These are phyloP conservation scores for Drosophila buzzatii DNA, from an alignment of 2,888 invertebrate species.

Conservation along the genomic window DNA sequence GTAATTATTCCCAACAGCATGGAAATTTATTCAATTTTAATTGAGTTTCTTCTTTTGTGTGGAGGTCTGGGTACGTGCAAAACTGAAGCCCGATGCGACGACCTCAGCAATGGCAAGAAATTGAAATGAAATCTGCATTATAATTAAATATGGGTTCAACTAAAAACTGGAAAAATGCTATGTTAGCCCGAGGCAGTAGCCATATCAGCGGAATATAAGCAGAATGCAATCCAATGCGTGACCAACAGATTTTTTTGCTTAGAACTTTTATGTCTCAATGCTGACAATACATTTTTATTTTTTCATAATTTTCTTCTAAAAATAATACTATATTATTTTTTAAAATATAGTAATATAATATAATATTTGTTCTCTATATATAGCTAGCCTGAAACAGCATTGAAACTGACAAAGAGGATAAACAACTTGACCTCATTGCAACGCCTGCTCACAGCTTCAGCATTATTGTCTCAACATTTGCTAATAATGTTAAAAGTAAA, in stretches of 20 bases:
- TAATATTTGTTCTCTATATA: no score
- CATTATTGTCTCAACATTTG: not conserved
- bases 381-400: not conserved
- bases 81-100: slow-evolving; percentile 28
- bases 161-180: slow-evolving; percentile 25
- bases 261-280: no score
- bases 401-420: not conserved
- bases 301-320: no score
- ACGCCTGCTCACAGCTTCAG: not conserved
- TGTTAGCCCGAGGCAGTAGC: slow-evolving; percentile 6
- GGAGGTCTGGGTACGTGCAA: slow-evolving; percentile 37
- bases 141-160: slow-evolving; percentile 59
- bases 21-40: slow-evolving; percentile 80
- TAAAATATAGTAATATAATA: no score
- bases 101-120: slow-evolving; percentile 45
- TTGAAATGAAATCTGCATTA: slow-evolving; percentile 73
- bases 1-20: slow-evolving; percentile 80
- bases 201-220: slow-evolving; percentile 2
- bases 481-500: not conserved
- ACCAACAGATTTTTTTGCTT: not conserved
- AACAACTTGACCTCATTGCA: not conserved
- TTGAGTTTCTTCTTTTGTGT: slow-evolving; percentile 74
- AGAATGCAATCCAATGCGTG: not conserved
- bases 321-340: no score
- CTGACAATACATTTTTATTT: no score